Conservation (phyloP, 2,797 vertebrate species). For the Sebastiscus tertius region DNA sequence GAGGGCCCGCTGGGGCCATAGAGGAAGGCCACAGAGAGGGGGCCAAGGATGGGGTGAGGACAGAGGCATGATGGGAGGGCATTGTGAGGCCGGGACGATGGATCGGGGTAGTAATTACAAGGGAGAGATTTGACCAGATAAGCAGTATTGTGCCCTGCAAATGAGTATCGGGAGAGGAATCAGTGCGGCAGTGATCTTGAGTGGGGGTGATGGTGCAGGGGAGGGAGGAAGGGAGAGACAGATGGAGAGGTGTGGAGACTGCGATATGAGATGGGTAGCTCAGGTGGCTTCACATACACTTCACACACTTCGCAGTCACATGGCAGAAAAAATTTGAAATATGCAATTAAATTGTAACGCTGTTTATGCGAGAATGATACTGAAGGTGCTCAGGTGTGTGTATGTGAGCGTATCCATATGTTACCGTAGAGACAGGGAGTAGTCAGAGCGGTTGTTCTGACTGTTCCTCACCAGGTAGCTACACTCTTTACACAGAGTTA, state of each 20-base stretch:
- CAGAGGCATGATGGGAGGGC: slow-evolving; percentile 47
- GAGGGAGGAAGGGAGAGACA: slow-evolving; percentile 39
- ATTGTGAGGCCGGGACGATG: slow-evolving; percentile 43
- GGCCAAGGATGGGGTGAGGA: slow-evolving; percentile 53
- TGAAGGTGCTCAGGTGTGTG: neutral
- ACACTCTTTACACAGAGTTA: slow-evolving; percentile 92
- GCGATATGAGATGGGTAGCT: slow-evolving; percentile 49
- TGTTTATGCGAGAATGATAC: neutral
- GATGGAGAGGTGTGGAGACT: slow-evolving; percentile 62
- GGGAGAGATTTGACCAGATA: slow-evolving; percentile 79
- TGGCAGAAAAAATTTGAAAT: slow-evolving; percentile 1
- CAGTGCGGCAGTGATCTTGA: slow-evolving; percentile 60
- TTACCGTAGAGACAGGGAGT: slow-evolving; percentile 91
- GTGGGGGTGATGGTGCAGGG: slow-evolving; percentile 35
- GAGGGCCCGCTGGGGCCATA: slow-evolving; percentile 59
- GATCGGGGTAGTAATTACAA: slow-evolving; percentile 77
- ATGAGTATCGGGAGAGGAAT: slow-evolving; percentile 70
- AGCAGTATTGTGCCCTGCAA: slow-evolving; percentile 73
- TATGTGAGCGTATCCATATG: neutral
- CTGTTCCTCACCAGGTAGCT: slow-evolving; percentile 94
- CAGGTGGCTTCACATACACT: slow-evolving; percentile 39
- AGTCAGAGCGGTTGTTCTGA: slow-evolving; percentile 89
- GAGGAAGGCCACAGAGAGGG: slow-evolving; percentile 45
- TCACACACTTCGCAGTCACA: slow-evolving; percentile 5
- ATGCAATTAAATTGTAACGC: slow-evolving; percentile 37